Evolutionary conservation across 2,797 vertebrate genomes (phyloP), one percentile per base, ranked within the genome.

Genomic region (Otus scops): DNA sequence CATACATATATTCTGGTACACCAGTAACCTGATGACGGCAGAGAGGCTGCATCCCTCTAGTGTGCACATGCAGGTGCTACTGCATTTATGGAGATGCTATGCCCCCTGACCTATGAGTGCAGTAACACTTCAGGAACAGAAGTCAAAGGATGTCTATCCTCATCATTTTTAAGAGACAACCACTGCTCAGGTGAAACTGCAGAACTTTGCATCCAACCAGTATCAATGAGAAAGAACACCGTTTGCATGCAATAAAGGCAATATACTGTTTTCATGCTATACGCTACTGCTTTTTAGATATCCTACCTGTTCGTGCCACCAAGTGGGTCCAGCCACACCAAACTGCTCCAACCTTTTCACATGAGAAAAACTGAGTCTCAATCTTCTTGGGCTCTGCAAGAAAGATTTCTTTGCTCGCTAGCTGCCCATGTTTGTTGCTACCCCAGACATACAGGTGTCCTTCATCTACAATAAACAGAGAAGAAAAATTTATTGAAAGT

Each of bases 271-370:
- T 57, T 39, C 24, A 38, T 67, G 56, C 13, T 36, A 3, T 34
- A 27, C 10, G 45, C 53, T 43, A 48, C 39, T 77, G 64, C 38
- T 84, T 92, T 81, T 88, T 28, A 43, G 47, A 61, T 60, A 39
- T 63, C 97, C 91, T 97, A 99, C 99, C 99, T 98, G 99, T 99
- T 95, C 80, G 98, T 82, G 98, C 98, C 63, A 99, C 97, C 79
- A 99, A 86, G 77, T 99, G 99, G 8, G 99, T 99, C 99, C 99
- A 99, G 92, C 99, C 99, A 36, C 98, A 99, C 98, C 99, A 99
- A 24, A 98, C 94, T 5, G 96, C 96, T 53, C 45, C 88, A 59
- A 99, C 95, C 92, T 97, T 98, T 95, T 99, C 99, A 78, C 97
- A 96, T 57, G 93, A 97, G 86, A 99, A 98, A 50, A 98, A 96